Evolutionary conservation across 2,797 vertebrate species (phyloP).

Genomic region (Clarias pachynema): DNA sequence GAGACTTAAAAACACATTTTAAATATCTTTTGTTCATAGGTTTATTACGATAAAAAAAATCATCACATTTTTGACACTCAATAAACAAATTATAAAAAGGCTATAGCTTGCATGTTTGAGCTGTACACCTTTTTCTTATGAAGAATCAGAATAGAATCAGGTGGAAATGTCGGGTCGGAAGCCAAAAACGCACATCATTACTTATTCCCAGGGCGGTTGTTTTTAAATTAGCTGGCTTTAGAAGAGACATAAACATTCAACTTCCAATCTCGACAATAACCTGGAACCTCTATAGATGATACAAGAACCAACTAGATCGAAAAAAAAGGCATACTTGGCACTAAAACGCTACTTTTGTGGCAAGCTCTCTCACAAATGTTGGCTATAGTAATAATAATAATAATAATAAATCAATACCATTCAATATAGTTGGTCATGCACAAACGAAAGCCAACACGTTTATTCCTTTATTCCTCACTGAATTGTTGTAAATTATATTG

Average conservation of each 20-base stretch:
- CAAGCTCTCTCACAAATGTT: not conserved
- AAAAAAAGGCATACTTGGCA: not conserved
- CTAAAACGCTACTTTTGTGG: not conserved
- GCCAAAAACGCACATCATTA: not conserved
- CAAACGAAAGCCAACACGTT: not conserved
- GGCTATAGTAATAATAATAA: not conserved
- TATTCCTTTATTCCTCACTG: not conserved
- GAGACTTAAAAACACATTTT: not conserved
- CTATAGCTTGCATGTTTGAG: too few relatives aligned
- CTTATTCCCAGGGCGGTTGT: not conserved
- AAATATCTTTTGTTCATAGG: not conserved
- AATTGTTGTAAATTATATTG: not conserved
- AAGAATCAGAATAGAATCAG: not conserved
- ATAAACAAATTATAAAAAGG: not conserved
- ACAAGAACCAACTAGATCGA: not conserved
- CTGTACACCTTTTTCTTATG: not conserved
- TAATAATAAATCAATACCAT: not conserved
- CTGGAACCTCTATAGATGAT: not conserved
- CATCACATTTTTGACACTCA: not conserved
- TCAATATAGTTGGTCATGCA: not conserved
- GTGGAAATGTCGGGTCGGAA: not conserved
- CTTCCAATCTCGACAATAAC: not conserved
- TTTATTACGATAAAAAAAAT: too few relatives aligned
- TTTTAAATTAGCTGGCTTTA: not conserved
- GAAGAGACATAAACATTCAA: not conserved